These are phyloP conservation scores for Melanotaenia parkinsoni DNA, from an alignment of 2,797 vertebrate genomes.

Conservation along the genomic window DNA sequence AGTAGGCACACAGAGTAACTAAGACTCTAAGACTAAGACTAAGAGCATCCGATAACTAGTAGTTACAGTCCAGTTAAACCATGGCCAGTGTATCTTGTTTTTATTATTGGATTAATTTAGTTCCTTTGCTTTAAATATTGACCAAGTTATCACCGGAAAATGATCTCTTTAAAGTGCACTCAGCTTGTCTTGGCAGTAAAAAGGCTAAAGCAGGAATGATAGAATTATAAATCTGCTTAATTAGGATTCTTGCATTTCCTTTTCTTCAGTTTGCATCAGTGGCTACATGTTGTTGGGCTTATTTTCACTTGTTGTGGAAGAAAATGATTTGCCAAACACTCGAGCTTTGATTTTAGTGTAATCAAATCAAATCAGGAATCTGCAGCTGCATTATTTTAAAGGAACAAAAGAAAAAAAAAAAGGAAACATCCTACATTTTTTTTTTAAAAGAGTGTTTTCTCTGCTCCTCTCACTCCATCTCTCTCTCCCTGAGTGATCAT, in stretches of 20 bases:
- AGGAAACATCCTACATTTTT: slow-evolving; percentile 3
- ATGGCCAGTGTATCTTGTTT: not conserved
- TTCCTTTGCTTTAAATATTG: slow-evolving; percentile 15
- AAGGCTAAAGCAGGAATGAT: slow-evolving; percentile 3
- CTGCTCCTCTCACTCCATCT: slow-evolving; percentile 8
- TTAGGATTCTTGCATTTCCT: slow-evolving; percentile 36
- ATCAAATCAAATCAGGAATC: slow-evolving; percentile 3
- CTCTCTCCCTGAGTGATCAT: slow-evolving; percentile 54
- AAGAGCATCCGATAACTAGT: not conserved
- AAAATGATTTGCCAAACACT: not conserved
- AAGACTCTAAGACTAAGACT: too few relatives aligned
- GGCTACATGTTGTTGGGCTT: slow-evolving; percentile 23
- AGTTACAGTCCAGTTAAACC: not conserved
- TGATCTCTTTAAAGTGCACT: slow-evolving; percentile 5
- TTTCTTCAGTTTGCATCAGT: slow-evolving; percentile 27
- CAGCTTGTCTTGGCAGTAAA: not conserved
- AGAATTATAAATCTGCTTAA: slow-evolving; percentile 35
- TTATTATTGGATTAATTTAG: not conserved
- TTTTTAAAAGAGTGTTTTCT: slow-evolving; percentile 3
- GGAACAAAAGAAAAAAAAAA: not conserved
- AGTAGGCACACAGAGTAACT: not conserved
- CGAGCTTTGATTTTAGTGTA: too few relatives aligned
- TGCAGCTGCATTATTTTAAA: slow-evolving; percentile 19
- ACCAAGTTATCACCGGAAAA: slow-evolving; percentile 5
- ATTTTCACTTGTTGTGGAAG: slow-evolving; percentile 23